A percentile compares a stretch with the other conserved stretches of the same genome.
Conservation (phyloP, 2,888 invertebrate species). For the Laothoe populi region DNA sequence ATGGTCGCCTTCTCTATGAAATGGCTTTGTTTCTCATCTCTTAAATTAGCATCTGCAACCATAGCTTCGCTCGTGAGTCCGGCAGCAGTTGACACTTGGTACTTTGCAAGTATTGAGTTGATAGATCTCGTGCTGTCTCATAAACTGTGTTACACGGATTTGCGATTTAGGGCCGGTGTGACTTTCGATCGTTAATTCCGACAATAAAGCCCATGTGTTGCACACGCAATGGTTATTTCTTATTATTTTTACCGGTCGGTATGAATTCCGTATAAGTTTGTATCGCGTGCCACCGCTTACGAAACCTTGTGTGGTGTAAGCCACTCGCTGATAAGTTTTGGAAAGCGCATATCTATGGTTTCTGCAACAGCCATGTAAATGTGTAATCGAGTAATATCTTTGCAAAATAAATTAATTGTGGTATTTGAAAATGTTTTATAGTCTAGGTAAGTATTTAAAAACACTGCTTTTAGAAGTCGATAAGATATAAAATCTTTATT, state of each 20-base stretch:
- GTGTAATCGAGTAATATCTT: not conserved
- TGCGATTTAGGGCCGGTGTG: not conserved
- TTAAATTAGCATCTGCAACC: too few species aligned
- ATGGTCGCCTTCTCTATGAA: too few species aligned
- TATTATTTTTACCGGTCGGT: slow-evolving; percentile 12
- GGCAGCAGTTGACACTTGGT: not conserved
- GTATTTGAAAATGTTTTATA: not conserved
- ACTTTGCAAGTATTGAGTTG: not conserved
- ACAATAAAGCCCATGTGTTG: not conserved
- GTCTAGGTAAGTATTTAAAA: slow-evolving; percentile 3
- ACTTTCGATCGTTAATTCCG: slow-evolving; percentile 13
- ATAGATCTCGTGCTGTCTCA: not conserved
- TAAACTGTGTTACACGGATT: slow-evolving; percentile 1
- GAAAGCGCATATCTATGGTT: not conserved
- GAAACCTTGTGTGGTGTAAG: slow-evolving; percentile 18
- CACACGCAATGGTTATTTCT: slow-evolving; percentile 11
- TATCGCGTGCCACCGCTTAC: slow-evolving; percentile 14
- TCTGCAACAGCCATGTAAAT: slow-evolving; percentile 14
- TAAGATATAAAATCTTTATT: too few species aligned
- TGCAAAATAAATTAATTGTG: slow-evolving; percentile 7
- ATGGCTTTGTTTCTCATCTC: too few species aligned
- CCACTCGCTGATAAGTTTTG: slow-evolving; percentile 9
- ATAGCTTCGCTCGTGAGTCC: too few species aligned
- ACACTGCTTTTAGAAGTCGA: too few species aligned
- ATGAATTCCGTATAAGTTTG: slow-evolving; percentile 7